A percentile compares a stretch with the other conserved stretches of the same genome.
phyloP scores from a whole-genome alignment of 2,113 vertebrate species.

The Emberiza fucata region DNA sequence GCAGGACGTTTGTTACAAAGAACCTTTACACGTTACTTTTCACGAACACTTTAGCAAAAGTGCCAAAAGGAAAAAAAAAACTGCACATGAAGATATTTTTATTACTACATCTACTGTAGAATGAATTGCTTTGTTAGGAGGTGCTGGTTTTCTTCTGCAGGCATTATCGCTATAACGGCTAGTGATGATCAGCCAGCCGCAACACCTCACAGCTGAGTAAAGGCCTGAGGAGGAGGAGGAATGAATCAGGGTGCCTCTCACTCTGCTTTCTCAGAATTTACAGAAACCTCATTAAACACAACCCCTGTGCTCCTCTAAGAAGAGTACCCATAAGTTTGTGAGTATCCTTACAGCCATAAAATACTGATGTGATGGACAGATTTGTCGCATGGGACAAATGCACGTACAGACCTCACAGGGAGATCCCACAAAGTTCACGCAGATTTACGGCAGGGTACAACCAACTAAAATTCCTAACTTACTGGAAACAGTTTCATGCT shows the following conservation, averaged over 20 bases:
- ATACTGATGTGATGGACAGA: rapidly evolving
- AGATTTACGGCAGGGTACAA: not conserved
- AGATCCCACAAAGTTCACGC: not conserved
- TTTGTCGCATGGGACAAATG: not conserved
- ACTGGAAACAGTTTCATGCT: rapidly evolving
- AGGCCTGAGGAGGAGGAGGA: rapidly evolving
- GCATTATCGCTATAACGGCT: not conserved
- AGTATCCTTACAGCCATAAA: not conserved
- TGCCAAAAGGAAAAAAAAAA: not conserved
- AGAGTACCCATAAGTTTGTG: rapidly evolving
- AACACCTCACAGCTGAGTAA: rapidly evolving
- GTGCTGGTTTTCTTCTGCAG: not conserved
- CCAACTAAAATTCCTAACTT: not conserved
- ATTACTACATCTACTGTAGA: not conserved
- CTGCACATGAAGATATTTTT: rapidly evolving
- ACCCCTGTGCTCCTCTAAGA: not conserved
- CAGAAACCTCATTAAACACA: rapidly evolving
- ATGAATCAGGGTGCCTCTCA: not conserved
- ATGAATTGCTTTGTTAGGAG: not conserved
- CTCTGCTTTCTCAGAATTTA: not conserved
- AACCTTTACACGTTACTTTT: not conserved
- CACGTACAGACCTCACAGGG: rapidly evolving
- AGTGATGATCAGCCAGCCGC: not conserved
- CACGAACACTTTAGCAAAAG: rapidly evolving
- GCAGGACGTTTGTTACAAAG: not conserved